These are phyloP conservation scores for Crambe crambe DNA, from an alignment of 37 sponge, comb jelly and placozoan species.

Conservation along the genomic window DNA sequence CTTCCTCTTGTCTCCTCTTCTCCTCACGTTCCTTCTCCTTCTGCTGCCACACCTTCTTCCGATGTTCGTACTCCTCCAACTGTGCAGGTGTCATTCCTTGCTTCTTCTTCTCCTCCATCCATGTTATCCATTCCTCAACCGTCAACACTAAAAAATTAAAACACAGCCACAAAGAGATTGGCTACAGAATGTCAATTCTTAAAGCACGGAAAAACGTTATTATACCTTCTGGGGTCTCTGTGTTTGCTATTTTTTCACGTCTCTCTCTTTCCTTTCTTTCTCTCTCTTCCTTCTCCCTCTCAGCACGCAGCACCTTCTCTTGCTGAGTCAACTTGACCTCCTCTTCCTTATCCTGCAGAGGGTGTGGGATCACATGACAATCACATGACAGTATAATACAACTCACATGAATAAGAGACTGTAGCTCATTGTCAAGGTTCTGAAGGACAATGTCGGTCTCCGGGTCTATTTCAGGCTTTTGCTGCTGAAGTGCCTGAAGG, in stretches of 20 bases:
- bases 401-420: conserved; percentile 22
- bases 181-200: not conserved
- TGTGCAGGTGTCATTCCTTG: conserved; percentile 55
- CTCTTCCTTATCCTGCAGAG: conserved; percentile 21
- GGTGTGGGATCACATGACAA: too few relatives aligned
- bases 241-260: not conserved
- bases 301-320: conserved; percentile 31
- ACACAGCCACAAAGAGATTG: too few relatives aligned
- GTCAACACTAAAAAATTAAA: conserved; percentile 53
- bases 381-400: not conserved
- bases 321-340: conserved; percentile 34
- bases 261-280: conserved; percentile 31
- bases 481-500: not conserved
- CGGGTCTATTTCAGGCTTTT: not conserved
- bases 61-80: conserved; percentile 37
- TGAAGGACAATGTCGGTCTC: conserved; percentile 16
- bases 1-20: conserved; percentile 44
- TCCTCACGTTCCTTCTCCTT: conserved; percentile 40
- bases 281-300: conserved; percentile 46
- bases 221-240: not conserved
- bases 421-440: conserved; percentile 22
- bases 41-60: conserved; percentile 38
- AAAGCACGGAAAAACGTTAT: too few relatives aligned
- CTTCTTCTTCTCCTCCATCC: conserved; percentile 65
- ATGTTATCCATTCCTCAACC: conserved; percentile 66